Base-by-base conservation (phyloP, 2,888 invertebrate species). In the Amphimallon solstitiale region DNA sequence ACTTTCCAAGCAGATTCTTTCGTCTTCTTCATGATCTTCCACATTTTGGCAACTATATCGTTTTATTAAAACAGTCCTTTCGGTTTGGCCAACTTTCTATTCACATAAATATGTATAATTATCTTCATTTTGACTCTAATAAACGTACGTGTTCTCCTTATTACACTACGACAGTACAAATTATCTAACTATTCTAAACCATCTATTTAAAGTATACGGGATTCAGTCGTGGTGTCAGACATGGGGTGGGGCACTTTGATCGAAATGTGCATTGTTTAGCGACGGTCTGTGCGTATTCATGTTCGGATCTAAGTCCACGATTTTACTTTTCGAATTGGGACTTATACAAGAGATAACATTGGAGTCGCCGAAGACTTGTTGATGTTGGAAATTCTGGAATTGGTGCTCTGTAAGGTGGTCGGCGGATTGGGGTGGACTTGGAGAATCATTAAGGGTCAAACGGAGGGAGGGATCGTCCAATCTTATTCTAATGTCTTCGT, bases 401-500 rank as follows among this genome's bases (percentile, higher is more conserved):
- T 48, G 48, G 17, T 48, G 38, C 12, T 48, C 49, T 61, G 34
- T 7, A 51, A 69, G 73, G 54, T 68, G 71, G 17, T 59, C 56
- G 1, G 56, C 56, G 29, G 71, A 61, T 78, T 78, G 49, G 73
- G 73, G 76, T 65, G 77, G 72, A 66, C 70, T 73, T 23, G 72
- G 73, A 38, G 74, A 73, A 52, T 74, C 75, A 65, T 70, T 71
- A 59, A 83, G 75, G 49, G 73, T 78, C 23, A 83, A 69, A 60
- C 79, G 77, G 40, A 83, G 72, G 17, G 82, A 79, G 40, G 82
- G 81, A 69, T 83, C 82, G 72, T 83, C 82, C 54, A 81, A 69
- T 46, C 80, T 70, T 67, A 80, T 75, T 71, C 78, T 79, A 66
- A 75, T 72, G 65, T 81, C 81, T 49, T 81, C 80, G 37, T 80